phyloP scores from a whole-genome alignment of 2,797 vertebrate genomes.

The Podarcis lilfordi region DNA sequence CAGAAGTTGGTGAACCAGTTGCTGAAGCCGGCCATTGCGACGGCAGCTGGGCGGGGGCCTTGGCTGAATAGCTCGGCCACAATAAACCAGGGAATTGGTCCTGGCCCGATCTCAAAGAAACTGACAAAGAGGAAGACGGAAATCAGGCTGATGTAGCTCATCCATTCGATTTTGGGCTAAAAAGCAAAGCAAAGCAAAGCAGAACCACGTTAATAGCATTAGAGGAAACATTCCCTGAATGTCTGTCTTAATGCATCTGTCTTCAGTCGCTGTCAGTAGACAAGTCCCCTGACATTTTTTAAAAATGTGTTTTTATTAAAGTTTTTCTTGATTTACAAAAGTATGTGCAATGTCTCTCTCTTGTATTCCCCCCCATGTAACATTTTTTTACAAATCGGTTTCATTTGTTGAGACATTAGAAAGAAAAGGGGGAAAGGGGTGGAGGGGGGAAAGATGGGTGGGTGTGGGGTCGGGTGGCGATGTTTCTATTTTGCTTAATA shows the following conservation, averaged over 20 bases:
- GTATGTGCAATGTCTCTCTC: no score
- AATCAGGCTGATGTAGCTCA: slow-evolving; percentile 93
- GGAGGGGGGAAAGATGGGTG: no score
- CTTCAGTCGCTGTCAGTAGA: not conserved
- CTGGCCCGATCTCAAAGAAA: slow-evolving; percentile 97
- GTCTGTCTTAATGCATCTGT: rapidly evolving
- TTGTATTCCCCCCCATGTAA: no score
- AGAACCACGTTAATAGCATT: not conserved
- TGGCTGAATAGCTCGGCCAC: slow-evolving; percentile 98
- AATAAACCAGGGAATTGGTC: slow-evolving; percentile 98
- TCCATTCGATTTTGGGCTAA: slow-evolving; percentile 86
- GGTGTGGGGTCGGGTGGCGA: no score
- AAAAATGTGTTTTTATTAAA: no score
- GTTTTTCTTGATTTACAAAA: no score
- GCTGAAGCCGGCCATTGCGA: slow-evolving; percentile 90
- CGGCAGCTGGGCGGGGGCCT: slow-evolving; percentile 91
- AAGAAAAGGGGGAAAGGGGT: no score
- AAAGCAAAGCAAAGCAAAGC: slow-evolving; percentile 30
- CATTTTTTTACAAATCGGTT: no score
- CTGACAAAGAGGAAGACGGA: slow-evolving; percentile 95
- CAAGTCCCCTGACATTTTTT: not conserved
- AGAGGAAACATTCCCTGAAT: rapidly evolving
- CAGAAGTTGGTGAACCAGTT: slow-evolving; percentile 98
- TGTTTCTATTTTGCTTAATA: no score
- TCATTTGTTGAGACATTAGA: no score